Percentiles rank a stretch among this genome's conserved stretches.
Evolutionary conservation across 2,797 vertebrate species (phyloP).

Genomic region (Eurystomus glaucurus): DNA sequence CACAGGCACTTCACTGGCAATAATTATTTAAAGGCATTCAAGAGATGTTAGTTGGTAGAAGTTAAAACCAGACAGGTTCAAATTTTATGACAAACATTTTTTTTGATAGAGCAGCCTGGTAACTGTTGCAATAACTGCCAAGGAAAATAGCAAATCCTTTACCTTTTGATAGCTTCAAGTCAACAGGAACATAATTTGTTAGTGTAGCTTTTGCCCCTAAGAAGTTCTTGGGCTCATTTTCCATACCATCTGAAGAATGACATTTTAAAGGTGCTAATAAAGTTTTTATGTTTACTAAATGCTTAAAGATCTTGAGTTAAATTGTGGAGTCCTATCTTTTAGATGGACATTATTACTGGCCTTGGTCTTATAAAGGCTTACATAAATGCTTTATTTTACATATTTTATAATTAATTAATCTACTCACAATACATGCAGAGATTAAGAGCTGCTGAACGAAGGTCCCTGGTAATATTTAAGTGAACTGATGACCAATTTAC

Average conservation of each 20-base stretch:
- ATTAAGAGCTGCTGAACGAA: neutral
- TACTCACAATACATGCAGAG: neutral
- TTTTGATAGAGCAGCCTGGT: neutral
- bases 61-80: neutral
- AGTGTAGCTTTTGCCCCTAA: rapidly evolving
- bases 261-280: neutral
- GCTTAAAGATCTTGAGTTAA: neutral
- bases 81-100: neutral
- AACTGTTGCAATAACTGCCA: neutral
- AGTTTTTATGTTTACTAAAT: neutral
- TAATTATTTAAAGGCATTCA: neutral
- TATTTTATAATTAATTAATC: neutral
- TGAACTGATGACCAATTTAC: neutral
- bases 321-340: neutral
- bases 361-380: neutral
- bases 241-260: neutral
- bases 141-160: neutral
- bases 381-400: neutral
- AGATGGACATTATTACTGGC: neutral
- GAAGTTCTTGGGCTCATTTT: neutral
- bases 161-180: neutral
- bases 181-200: neutral
- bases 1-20: neutral
- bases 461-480: neutral
- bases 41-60: neutral